Evolutionary conservation across 2,888 invertebrate genomes (phyloP), one percentile per base, ranked within the genome.

Genomic region (Euzetes globulus): DNA sequence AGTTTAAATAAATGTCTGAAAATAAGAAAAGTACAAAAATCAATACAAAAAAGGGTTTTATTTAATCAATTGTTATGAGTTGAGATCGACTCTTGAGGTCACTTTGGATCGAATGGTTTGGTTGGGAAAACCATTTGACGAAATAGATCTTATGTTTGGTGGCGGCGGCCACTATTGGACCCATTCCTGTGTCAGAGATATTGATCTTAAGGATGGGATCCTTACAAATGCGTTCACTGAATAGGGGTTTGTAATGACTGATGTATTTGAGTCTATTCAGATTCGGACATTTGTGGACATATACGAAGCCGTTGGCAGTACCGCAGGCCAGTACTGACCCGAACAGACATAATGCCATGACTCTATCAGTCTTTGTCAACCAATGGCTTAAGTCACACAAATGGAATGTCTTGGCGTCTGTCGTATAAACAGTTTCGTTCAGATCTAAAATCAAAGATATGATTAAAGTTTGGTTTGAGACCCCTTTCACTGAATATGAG

Each of bases 341-440:
- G 13, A 41, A 68, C 22, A 68, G 19, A 9, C 19, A 37, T 19
- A 68, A 19, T 22, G 68, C 4, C 6, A n/a, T 19, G 9, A 68
- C 13, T 22, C n/a, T 37, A 3, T 41, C 41, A 7, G 6, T 3
- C 9, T 13, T 41, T 22, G 9, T 11, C 11, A 68, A 1, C 2
- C 41, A 22, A 37, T 68, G 22, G 1, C 22, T n/a, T 19, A 68
- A 22, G 19, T 37, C 19, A 19, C 19, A 41, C 22, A 41, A 19
- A 13, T n/a, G n/a, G 68, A 68, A 68, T 19, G 68, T 45, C 45
- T 68, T 68, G 68, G 68, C 19, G 22, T 68, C 68, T 6, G 29
- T 41, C 1, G 68, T 19, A 22, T 41, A 68, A 3, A 41, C 1
- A 3, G 22, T n/a, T 68, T 41, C 22, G 19, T 68, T 68, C 0